Percentiles rank a stretch among this genome's conserved stretches.
These are phyloP conservation scores for Motacilla alba DNA, from an alignment of 2,113 vertebrate genomes.

Conservation along the genomic window DNA sequence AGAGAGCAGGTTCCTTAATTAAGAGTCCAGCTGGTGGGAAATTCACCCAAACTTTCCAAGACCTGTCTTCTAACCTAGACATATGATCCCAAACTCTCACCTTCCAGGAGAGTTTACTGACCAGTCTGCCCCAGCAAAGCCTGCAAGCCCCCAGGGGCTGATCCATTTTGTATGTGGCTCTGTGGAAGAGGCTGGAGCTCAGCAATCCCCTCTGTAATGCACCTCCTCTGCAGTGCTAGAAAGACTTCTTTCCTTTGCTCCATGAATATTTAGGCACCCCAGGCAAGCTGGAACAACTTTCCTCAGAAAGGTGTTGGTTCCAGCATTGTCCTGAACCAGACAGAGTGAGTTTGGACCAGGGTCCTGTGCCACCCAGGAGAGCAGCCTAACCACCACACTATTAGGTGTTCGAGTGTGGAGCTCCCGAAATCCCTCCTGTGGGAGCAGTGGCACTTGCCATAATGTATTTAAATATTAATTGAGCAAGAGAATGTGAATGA, in stretches of 20 bases:
- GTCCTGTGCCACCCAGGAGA: slow-evolving; percentile 13
- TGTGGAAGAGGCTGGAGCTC: not conserved
- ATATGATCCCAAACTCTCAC: accelerated
- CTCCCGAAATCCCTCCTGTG: slow-evolving; percentile 21
- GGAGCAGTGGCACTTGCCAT: slow-evolving; percentile 48
- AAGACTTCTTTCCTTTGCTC: not conserved
- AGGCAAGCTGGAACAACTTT: not conserved
- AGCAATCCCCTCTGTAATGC: accelerated
- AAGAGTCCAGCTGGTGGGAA: not conserved
- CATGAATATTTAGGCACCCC: slow-evolving; percentile 43
- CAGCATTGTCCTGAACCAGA: not conserved
- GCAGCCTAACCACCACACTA: not conserved
- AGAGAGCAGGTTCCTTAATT: not conserved
- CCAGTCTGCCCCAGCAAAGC: not conserved
- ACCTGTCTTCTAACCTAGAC: not conserved
- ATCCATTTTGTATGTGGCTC: not conserved
- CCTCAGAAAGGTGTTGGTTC: not conserved
- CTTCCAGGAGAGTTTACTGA: not conserved
- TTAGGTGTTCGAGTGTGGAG: slow-evolving; percentile 1
- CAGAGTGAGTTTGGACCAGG: not conserved
- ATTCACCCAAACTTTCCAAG: not conserved
- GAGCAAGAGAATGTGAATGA: slow-evolving; percentile 59
- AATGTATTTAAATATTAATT: slow-evolving; percentile 66
- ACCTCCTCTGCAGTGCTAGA: not conserved
- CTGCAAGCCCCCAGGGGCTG: not conserved